Percentiles rank a stretch among this genome's conserved stretches.
phyloP scores from a whole-genome alignment of 1,140 invertebrate genomes.

The Heliconius melpomene region DNA sequence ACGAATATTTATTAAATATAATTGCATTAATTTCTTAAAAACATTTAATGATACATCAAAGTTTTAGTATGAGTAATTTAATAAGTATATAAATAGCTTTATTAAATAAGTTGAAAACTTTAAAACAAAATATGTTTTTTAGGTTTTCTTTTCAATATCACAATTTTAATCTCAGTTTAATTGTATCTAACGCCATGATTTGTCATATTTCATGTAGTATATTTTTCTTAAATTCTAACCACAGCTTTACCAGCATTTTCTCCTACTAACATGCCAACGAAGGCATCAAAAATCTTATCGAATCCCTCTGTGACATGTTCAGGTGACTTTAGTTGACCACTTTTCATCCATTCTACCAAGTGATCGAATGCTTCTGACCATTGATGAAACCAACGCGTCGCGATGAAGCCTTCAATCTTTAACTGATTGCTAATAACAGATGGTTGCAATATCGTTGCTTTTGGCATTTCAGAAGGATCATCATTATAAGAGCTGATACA shows the following conservation, averaged over 20 bases:
- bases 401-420: slow-evolving; percentile 78
- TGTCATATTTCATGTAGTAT: no score
- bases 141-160: no score
- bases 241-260: slow-evolving; percentile 83
- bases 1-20: no score
- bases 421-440: slow-evolving; percentile 73
- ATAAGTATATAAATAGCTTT: no score
- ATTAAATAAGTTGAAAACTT: no score
- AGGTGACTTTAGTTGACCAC: slow-evolving; percentile 80
- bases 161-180: no score
- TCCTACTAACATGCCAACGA: slow-evolving; percentile 82
- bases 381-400: slow-evolving; percentile 43
- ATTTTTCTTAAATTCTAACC: slow-evolving; percentile 70
- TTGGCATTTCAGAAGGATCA: slow-evolving; percentile 50
- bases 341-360: slow-evolving; percentile 76
- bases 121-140: no score
- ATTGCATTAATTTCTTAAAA: no score
- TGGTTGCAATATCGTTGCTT: slow-evolving; percentile 77
- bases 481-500: no score
- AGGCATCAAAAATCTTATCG: slow-evolving; percentile 82
- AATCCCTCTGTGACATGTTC: slow-evolving; percentile 83
- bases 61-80: no score
- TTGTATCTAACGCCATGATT: no score
- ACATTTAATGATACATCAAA: no score
- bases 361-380: slow-evolving; percentile 76